Evolutionary conservation across 2,797 vertebrate genomes (phyloP), one percentile per base, ranked within the genome.

Genomic region (Poecilia wingei): DNA sequence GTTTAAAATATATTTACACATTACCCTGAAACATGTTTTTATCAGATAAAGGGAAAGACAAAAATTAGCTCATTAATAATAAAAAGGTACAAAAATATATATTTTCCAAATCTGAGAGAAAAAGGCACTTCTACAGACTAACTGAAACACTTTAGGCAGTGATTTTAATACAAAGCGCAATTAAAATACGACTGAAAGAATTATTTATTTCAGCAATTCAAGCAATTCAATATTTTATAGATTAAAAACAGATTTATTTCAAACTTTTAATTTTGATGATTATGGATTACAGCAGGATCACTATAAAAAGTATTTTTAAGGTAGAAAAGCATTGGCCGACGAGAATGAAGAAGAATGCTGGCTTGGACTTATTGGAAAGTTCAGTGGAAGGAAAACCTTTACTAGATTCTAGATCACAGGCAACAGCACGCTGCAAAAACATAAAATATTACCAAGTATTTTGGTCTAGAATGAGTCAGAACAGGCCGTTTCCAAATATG

Each of bases 71-170:
- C 86, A 91, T 90, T 74, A 83, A 79, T 77, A 83, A 84, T 77
- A 45, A 75, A 66, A 84, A 85, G 78, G 80, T 90, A 93, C 39
- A 92, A 91, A 93, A 92, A 92, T 87, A 90, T 79, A 90, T 76
- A 28, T 78, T 87, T 83, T 80, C 82, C 74, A 66, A 80, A 87
- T 91, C 6, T 79, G n/a, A 46, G 64, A n/a, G 59, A 82, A 79
- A 84, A 90, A 94, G 93, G 92, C 93, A 94, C 92, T 94, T 91
- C 76, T 79, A 92, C 22, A 46, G 6, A 47, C 77, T 72, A 84
- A 72, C 86, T 73, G 81, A 59, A 47, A 53, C 75, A 68, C 81
- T 82, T 82, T 73, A 80, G 87, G 88, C 88, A 89, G 85, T 85
- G 82, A 91, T 84, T 86, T 47, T 87, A 33, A 82, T 77, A 75